These are phyloP conservation scores for Lucinisca nassula DNA, from an alignment of 2,888 invertebrate genomes.

Conservation along the genomic window DNA sequence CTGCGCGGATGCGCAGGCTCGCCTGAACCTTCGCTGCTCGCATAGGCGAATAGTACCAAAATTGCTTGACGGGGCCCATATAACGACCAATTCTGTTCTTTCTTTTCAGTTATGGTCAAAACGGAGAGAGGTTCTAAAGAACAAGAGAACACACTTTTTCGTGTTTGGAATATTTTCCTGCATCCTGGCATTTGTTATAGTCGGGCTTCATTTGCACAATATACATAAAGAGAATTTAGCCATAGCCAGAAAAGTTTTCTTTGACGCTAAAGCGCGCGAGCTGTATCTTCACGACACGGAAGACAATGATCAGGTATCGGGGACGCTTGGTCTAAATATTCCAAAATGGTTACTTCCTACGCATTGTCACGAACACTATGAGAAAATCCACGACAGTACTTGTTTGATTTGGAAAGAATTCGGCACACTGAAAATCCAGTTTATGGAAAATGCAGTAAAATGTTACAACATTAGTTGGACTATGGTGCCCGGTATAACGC, in stretches of 20 bases:
- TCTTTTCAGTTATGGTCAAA: constrained; percentile 72
- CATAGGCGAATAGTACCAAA: no score
- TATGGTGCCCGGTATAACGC: constrained; percentile 91
- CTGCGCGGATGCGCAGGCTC: no score
- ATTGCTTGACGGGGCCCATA: no score
- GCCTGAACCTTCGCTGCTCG: no score
- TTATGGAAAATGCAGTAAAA: constrained; percentile 63
- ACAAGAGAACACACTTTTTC: constrained; percentile 79
- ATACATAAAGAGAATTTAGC: constrained; percentile 69
- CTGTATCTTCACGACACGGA: constrained; percentile 68
- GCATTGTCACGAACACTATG: constrained; percentile 75
- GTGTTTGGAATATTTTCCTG: constrained; percentile 77
- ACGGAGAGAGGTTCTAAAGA: constrained; percentile 66
- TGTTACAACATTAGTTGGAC: constrained; percentile 96
- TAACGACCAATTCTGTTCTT: no score
- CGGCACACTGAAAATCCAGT: constrained; percentile 76
- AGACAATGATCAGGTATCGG: constrained; percentile 64
- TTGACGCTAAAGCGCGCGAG: constrained; percentile 72
- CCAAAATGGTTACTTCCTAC: constrained; percentile 81
- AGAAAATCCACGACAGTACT: constrained; percentile 74
- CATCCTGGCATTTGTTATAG: constrained; percentile 75
- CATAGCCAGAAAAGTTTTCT: constrained; percentile 77
- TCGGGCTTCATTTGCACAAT: constrained; percentile 80
- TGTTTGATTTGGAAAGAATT: constrained; percentile 80
- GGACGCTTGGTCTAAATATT: constrained; percentile 73